Evolutionary conservation across 2,797 vertebrate species (phyloP).

Genomic region (Rhabdophis nuchalis): DNA sequence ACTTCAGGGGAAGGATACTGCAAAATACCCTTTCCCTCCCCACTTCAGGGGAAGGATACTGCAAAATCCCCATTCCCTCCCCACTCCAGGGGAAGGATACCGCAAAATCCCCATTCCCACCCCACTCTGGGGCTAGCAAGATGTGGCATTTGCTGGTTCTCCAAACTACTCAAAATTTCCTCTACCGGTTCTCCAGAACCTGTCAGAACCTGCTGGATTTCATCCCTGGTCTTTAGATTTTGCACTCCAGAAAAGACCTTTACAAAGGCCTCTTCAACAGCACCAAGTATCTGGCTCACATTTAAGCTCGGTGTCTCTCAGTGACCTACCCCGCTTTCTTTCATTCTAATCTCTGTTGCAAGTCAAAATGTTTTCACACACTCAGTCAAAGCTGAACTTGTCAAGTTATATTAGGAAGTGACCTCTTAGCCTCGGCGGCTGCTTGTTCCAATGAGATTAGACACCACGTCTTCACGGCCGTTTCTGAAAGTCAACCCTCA

Average conservation of each 20-base stretch:
- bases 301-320: background rate
- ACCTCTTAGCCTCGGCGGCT: background rate
- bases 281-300: background rate
- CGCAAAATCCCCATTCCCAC: too few species aligned
- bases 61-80: too few species aligned
- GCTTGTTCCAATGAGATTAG: background rate
- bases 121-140: too few species aligned
- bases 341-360: background rate
- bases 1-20: too few species aligned
- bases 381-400: background rate
- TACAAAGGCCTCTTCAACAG: background rate
- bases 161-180: too few species aligned
- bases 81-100: too few species aligned
- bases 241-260: background rate
- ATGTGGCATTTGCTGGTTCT: too few species aligned
- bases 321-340: background rate
- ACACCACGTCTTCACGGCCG: background rate
- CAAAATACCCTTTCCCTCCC: too few species aligned
- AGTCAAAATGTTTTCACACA: background rate
- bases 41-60: too few species aligned
- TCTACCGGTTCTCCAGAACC: too few species aligned
- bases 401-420: background rate
- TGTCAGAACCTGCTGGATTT: too few species aligned
- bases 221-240: too few species aligned
- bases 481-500: background rate